Evolutionary conservation across 2,113 vertebrate species (phyloP).

Genomic region (Murina feae): DNA sequence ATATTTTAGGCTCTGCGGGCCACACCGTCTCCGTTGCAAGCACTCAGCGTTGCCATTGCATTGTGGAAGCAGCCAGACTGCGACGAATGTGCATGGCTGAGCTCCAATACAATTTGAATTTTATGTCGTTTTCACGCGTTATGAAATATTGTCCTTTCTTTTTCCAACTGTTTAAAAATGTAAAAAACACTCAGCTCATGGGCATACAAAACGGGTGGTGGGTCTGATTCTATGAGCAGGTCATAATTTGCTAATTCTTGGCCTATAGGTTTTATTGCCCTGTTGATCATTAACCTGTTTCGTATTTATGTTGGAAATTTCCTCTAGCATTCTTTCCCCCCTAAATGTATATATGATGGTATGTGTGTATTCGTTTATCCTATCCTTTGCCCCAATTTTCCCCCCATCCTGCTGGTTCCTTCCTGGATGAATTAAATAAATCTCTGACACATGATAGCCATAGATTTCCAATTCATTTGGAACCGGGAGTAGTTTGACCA

Average conservation of each 20-base stretch:
- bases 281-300: background rate
- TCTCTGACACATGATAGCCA: background rate
- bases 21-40: background rate
- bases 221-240: background rate
- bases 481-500: background rate
- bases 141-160: background rate
- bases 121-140: background rate
- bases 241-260: background rate
- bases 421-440: background rate
- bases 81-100: no score
- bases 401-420: background rate
- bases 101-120: background rate
- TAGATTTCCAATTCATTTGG: background rate
- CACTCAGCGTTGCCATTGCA: background rate
- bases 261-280: background rate
- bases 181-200: background rate
- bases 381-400: background rate
- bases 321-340: background rate
- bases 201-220: background rate
- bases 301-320: background rate
- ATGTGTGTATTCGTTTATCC: background rate
- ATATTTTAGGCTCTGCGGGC: background rate
- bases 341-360: background rate
- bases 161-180: background rate
- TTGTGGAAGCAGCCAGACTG: background rate